phyloP scores from a whole-genome alignment of 2,888 invertebrate species.

The Andrena camellia region DNA sequence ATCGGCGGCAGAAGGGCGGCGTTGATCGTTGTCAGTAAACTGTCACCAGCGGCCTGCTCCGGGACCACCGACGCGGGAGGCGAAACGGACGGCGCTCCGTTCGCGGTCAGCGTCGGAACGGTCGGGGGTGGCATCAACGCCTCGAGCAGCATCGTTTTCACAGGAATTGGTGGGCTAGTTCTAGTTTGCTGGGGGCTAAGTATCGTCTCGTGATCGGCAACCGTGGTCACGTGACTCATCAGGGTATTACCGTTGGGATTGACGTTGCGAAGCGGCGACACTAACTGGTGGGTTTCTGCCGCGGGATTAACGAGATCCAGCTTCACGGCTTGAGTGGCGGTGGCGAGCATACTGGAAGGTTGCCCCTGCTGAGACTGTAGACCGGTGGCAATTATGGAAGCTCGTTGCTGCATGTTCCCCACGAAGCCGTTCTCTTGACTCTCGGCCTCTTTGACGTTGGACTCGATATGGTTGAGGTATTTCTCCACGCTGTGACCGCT shows the following conservation, averaged over 20 bases:
- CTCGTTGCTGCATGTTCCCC: slow-evolving; percentile 78
- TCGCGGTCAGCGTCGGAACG: slow-evolving; percentile 51
- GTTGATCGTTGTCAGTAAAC: slow-evolving; percentile 80
- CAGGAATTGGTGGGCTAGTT: slow-evolving; percentile 88
- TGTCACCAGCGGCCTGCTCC: slow-evolving; percentile 75
- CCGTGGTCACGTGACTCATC: slow-evolving; percentile 84
- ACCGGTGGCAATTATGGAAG: slow-evolving; percentile 79
- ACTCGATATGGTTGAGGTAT: slow-evolving; percentile 87
- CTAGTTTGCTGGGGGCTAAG: slow-evolving; percentile 83
- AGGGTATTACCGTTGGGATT: slow-evolving; percentile 84
- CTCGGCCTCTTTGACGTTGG: slow-evolving; percentile 75
- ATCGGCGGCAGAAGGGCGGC: slow-evolving; percentile 80
- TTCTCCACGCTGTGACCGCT: slow-evolving; percentile 88
- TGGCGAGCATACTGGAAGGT: slow-evolving; percentile 57
- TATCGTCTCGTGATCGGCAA: slow-evolving; percentile 83
- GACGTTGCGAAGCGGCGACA: slow-evolving; percentile 79
- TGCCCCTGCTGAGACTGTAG: slow-evolving; percentile 69
- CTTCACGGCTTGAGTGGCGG: slow-evolving; percentile 65
- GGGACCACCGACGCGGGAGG: slow-evolving; percentile 64
- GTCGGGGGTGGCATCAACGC: slow-evolving; percentile 84
- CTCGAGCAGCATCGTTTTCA: slow-evolving; percentile 91
- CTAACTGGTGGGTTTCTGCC: slow-evolving; percentile 86
- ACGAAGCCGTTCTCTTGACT: slow-evolving; percentile 66
- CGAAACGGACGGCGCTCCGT: slow-evolving; percentile 56
- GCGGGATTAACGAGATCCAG: slow-evolving; percentile 87